Percentiles rank a stretch among this genome's conserved stretches.
These are phyloP conservation scores for Gobio gobio DNA, from an alignment of 2,113 vertebrate genomes.

Conservation along the genomic window DNA sequence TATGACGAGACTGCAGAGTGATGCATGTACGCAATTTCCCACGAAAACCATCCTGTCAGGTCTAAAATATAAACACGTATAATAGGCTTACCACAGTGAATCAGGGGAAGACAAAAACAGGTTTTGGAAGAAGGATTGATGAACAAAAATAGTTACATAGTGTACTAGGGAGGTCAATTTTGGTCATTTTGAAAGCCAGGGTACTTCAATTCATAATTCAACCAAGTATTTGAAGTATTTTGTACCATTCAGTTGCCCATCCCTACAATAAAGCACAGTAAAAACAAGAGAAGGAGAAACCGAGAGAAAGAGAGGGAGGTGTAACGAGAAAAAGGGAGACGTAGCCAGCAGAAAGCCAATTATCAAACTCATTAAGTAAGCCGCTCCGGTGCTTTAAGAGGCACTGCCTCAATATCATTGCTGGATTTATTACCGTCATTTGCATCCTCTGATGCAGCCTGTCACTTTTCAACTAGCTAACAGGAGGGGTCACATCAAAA, in stretches of 20 bases:
- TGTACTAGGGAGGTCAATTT: not conserved
- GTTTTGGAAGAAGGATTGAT: too few species aligned
- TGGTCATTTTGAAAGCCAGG: not conserved
- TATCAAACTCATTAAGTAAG: constrained; percentile 79
- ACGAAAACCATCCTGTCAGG: too few species aligned
- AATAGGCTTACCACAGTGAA: too few species aligned
- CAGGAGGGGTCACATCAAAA: constrained; percentile 39
- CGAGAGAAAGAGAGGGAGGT: constrained; percentile 22
- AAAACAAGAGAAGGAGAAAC: constrained; percentile 53
- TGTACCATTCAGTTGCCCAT: constrained; percentile 11
- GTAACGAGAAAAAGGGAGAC: constrained; percentile 28
- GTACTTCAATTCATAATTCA: not conserved
- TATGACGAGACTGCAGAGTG: too few species aligned
- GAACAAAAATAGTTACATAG: too few species aligned
- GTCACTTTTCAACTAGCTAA: constrained; percentile 52
- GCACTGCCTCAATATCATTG: constrained; percentile 61
- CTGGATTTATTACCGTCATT: constrained; percentile 58
- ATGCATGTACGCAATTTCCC: too few species aligned
- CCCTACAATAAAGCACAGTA: constrained; percentile 16
- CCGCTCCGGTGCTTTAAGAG: constrained; percentile 71
- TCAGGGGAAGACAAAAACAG: too few species aligned
- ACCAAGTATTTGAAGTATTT: not conserved
- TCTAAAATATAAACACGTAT: too few species aligned
- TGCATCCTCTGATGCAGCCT: constrained; percentile 50
- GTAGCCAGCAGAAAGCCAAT: constrained; percentile 72